phyloP scores from a whole-genome alignment of 2,888 invertebrate species.

The Agrochola circellaris region DNA sequence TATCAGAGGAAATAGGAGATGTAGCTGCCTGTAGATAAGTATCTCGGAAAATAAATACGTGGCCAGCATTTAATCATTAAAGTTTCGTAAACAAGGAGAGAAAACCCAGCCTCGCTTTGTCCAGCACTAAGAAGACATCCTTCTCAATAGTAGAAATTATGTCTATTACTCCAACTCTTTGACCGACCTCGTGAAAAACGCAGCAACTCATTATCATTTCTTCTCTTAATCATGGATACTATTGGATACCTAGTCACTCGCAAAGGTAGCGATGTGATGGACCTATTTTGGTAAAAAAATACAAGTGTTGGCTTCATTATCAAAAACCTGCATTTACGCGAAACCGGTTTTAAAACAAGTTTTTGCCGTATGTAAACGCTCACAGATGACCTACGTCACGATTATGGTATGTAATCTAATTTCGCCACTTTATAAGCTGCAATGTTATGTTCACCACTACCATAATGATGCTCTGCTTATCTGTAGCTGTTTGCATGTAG shows the following conservation, averaged over 20 bases:
- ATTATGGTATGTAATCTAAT: background rate
- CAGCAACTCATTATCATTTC: no score
- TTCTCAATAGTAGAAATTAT: background rate
- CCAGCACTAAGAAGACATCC: background rate
- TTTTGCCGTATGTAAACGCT: constrained; percentile 4
- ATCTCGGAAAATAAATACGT: background rate
- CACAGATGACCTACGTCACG: constrained; percentile 20
- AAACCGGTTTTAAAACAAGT: constrained; percentile 39
- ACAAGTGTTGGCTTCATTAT: background rate
- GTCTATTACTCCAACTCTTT: background rate
- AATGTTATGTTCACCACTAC: background rate
- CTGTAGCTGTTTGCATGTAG: background rate
- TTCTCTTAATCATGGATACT: background rate
- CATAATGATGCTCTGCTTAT: background rate
- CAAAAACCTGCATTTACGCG: constrained; percentile 4
- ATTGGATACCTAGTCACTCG: background rate
- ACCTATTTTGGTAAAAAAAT: constrained; percentile 1
- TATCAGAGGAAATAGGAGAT: background rate
- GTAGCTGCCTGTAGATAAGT: background rate
- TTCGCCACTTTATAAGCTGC: background rate
- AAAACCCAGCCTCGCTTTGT: background rate
- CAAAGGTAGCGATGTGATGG: background rate
- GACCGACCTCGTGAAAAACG: background rate
- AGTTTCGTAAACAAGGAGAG: background rate
- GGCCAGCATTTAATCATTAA: background rate